Conservation (phyloP, 2,888 invertebrate genomes). For the Chloroclystis v-ata region DNA sequence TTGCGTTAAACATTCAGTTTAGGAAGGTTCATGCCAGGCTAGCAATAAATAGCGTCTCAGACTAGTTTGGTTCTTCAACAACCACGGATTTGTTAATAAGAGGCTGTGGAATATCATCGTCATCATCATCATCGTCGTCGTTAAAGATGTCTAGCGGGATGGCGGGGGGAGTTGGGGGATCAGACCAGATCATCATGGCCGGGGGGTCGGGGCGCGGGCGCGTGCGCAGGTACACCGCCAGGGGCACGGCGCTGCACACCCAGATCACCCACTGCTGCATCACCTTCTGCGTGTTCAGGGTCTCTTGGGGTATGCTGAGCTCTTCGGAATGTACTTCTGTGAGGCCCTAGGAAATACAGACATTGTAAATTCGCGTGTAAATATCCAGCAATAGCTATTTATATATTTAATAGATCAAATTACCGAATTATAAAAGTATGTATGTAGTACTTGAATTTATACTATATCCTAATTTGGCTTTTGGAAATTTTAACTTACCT, state of each 20-base stretch:
- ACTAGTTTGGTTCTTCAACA: neutral
- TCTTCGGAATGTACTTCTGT: slow-evolving; percentile 19
- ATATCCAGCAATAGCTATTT: too few species aligned
- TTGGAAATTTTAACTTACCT: too few species aligned
- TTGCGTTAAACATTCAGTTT: too few species aligned
- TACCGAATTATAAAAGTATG: too few species aligned
- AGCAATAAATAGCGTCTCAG: neutral
- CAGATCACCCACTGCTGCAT: slow-evolving; percentile 64
- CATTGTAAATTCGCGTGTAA: too few species aligned
- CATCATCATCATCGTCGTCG: slow-evolving; percentile 15
- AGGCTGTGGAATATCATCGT: slow-evolving; percentile 3
- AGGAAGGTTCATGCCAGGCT: neutral
- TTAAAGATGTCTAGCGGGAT: neutral
- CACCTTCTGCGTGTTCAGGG: slow-evolving; percentile 39
- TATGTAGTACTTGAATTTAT: too few species aligned
- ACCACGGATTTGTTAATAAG: neutral
- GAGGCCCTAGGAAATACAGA: slow-evolving; percentile 8
- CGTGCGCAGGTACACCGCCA: slow-evolving; percentile 54
- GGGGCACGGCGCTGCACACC: slow-evolving; percentile 51
- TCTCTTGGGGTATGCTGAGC: slow-evolving; percentile 33
- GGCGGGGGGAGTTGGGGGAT: neutral
- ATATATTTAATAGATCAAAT: too few species aligned
- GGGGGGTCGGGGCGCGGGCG: slow-evolving; percentile 48
- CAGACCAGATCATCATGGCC: slow-evolving; percentile 68
- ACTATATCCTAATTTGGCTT: too few species aligned